A percentile compares a stretch with the other conserved stretches of the same genome.
Evolutionary conservation across 2,113 vertebrate species (phyloP).

Genomic region (Nannospalax galili): DNA sequence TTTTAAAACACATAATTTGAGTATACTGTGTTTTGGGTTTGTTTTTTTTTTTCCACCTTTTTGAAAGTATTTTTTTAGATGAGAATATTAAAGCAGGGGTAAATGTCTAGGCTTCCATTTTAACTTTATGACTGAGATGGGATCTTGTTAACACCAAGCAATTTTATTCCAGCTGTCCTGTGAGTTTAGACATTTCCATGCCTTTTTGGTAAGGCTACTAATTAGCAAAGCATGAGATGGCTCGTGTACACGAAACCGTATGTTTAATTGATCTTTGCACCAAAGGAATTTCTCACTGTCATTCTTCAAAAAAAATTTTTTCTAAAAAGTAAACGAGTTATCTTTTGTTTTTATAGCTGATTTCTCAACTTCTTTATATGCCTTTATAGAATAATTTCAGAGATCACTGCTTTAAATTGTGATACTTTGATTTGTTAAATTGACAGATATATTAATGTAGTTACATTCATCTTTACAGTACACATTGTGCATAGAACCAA

Average conservation of each 20-base stretch:
- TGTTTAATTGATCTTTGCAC: constrained; percentile 77
- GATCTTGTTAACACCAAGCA: constrained; percentile 79
- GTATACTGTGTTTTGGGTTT: constrained; percentile 8
- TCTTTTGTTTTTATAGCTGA: constrained; percentile 75
- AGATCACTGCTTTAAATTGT: constrained; percentile 76
- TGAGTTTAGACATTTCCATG: constrained; percentile 81
- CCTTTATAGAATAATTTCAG: constrained; percentile 76
- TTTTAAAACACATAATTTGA: constrained; percentile 69
- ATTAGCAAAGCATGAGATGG: constrained; percentile 83
- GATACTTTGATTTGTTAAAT: constrained; percentile 65
- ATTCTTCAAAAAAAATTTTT: constrained; percentile 78
- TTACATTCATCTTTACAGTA: constrained; percentile 81
- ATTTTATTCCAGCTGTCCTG: constrained; percentile 82
- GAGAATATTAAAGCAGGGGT: constrained; percentile 28
- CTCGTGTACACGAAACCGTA: constrained; percentile 77
- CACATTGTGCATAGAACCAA: constrained; percentile 70
- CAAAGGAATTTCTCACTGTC: constrained; percentile 77
- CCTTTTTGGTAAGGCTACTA: constrained; percentile 83
- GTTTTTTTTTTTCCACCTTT: constrained; percentile 44
- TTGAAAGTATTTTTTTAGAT: constrained; percentile 62
- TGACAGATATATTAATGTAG: constrained; percentile 71
- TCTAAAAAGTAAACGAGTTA: constrained; percentile 56
- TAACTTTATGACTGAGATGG: constrained; percentile 71
- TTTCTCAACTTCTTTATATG: constrained; percentile 70
- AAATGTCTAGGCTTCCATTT: constrained; percentile 48